Conservation (phyloP, 2,113 vertebrate genomes). For the Clarias gariepinus region DNA sequence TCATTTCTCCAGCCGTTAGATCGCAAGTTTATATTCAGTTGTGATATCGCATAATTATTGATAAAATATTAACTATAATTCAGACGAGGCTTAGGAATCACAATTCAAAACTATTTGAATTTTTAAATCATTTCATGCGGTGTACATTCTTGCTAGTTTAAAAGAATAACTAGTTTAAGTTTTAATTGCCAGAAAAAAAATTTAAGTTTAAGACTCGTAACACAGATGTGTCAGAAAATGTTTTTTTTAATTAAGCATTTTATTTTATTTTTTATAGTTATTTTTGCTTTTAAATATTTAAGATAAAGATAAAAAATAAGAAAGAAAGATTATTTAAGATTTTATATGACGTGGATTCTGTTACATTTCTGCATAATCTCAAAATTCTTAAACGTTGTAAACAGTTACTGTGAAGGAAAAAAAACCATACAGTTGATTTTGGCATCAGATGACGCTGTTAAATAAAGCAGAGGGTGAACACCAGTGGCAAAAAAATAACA, state of each 20-base stretch:
- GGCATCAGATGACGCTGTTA: background rate
- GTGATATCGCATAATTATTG: background rate
- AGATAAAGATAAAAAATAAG: background rate
- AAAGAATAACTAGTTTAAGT: background rate
- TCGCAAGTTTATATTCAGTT: constrained; percentile 23
- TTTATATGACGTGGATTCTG: background rate
- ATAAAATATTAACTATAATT: constrained; percentile 1
- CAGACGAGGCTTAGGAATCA: background rate
- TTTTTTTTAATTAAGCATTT: background rate
- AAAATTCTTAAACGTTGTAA: background rate
- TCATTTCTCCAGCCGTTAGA: constrained; percentile 68
- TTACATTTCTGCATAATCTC: background rate
- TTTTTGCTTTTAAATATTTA: background rate
- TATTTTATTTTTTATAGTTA: background rate
- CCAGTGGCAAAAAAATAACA: background rate
- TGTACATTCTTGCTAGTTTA: background rate
- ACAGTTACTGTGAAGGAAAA: background rate
- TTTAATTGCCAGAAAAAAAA: background rate
- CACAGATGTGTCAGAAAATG: background rate
- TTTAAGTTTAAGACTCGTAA: background rate
- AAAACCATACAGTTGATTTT: background rate
- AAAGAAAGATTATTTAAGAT: background rate
- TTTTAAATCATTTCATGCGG: background rate
- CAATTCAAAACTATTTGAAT: too few relatives aligned
- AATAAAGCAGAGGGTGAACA: background rate